These are phyloP conservation scores for Aplidium turbinatum DNA, from an alignment of 23 tunicate species.

Conservation along the genomic window DNA sequence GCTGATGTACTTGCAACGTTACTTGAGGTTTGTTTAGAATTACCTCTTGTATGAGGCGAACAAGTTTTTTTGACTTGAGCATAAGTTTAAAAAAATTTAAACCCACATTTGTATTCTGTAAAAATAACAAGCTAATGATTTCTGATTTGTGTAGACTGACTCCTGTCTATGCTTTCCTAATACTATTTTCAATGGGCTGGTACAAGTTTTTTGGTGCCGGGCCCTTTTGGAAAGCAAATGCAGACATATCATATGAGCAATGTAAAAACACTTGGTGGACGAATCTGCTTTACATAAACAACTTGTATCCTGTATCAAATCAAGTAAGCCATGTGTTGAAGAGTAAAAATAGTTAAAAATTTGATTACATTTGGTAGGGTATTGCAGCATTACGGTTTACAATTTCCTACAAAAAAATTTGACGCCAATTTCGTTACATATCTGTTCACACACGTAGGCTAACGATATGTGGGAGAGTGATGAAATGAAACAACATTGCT, in stretches of 20 bases:
- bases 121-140: not conserved
- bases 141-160: constrained; percentile 78
- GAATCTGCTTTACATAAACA: constrained; percentile 84
- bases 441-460: too few relatives aligned
- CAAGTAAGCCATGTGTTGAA: too few relatives aligned
- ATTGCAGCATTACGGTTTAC: too few relatives aligned
- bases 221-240: constrained; percentile 38
- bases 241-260: not conserved
- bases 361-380: too few relatives aligned
- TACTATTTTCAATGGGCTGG: constrained; percentile 57
- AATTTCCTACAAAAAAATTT: too few relatives aligned
- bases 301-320: constrained; percentile 55
- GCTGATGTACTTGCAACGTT: constrained; percentile 36
- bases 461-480: too few relatives aligned
- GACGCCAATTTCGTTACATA: too few relatives aligned
- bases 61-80: not conserved
- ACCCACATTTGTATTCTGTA: not conserved
- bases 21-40: constrained; percentile 12
- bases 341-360: too few relatives aligned
- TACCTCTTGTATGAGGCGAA: too few relatives aligned
- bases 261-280: constrained; percentile 85
- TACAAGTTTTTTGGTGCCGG: constrained; percentile 62
- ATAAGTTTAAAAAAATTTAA: not conserved
- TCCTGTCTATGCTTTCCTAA: constrained; percentile 59
- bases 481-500: too few relatives aligned